These are phyloP conservation scores for Plebejus melissa DNA, from an alignment of 2,888 invertebrate species.

Conservation along the genomic window DNA sequence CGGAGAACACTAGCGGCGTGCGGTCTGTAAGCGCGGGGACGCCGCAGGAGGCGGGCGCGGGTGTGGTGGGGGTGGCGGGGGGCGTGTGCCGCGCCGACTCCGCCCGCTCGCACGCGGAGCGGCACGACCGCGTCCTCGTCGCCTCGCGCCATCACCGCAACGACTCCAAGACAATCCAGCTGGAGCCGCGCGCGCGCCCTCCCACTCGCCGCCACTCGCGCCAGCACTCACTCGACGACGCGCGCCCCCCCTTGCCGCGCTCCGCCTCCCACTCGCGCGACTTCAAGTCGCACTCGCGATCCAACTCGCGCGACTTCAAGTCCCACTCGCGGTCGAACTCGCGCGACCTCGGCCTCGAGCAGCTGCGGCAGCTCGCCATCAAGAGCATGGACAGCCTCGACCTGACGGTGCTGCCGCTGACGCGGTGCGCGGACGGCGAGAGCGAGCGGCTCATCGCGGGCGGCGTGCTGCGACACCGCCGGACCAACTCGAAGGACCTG, in stretches of 20 bases:
- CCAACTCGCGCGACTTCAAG: conserved; percentile 52
- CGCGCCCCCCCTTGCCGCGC: conserved; percentile 48
- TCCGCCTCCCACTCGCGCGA: conserved; percentile 42
- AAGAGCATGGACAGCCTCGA: conserved; percentile 72
- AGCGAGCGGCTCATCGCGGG: conserved; percentile 67
- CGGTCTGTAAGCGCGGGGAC: conserved; percentile 63
- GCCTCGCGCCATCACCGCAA: conserved; percentile 79
- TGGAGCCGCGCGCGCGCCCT: conserved; percentile 77
- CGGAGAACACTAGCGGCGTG: conserved; percentile 73
- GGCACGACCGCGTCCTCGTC: conserved; percentile 62
- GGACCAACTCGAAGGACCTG: conserved; percentile 80
- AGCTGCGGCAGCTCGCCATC: conserved; percentile 66
- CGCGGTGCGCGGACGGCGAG: conserved; percentile 64
- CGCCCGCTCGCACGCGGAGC: conserved; percentile 62
- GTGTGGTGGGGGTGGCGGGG: conserved; percentile 31
- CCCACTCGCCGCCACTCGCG: conserved; percentile 48
- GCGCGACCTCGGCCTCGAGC: conserved; percentile 69
- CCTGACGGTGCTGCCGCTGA: conserved; percentile 59
- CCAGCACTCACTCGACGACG: conserved; percentile 46
- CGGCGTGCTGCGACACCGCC: conserved; percentile 76
- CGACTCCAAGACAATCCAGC: conserved; percentile 82
- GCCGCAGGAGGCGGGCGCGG: conserved; percentile 53
- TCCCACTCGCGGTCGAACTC: conserved; percentile 76
- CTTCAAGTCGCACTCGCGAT: conserved; percentile 43
- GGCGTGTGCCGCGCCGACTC: conserved; percentile 59